A percentile compares a stretch with the other conserved stretches of the same genome.
phyloP scores from a whole-genome alignment of 1,140 invertebrate species.

The Hermetia illucens region DNA sequence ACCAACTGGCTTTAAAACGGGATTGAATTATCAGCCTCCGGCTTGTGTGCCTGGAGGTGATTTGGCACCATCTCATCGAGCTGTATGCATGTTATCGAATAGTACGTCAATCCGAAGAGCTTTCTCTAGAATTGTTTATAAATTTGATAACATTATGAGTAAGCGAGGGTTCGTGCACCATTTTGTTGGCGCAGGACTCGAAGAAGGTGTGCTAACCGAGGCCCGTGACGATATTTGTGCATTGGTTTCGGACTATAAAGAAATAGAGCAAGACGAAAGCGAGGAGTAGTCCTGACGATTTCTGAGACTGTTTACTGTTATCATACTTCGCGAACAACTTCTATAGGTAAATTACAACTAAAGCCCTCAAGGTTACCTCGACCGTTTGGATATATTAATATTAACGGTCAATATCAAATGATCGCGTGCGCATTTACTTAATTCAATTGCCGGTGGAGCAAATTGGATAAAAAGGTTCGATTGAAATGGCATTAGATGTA shows the following conservation, averaged over 20 bases:
- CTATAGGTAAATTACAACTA: too few species aligned
- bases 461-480: too few species aligned
- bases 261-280: conserved; percentile 23
- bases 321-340: too few species aligned
- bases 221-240: conserved; percentile 50
- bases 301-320: too few species aligned
- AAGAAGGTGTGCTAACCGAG: conserved; percentile 45
- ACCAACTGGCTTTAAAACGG: conserved; percentile 54
- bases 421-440: too few species aligned
- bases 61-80: conserved; percentile 40
- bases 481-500: too few species aligned
- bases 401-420: too few species aligned
- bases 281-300: too few species aligned
- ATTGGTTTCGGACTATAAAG: conserved; percentile 41
- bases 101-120: conserved; percentile 35
- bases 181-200: conserved; percentile 54
- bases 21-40: conserved; percentile 53
- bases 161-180: conserved; percentile 25
- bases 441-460: too few species aligned
- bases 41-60: conserved; percentile 54
- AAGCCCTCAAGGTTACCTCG: too few species aligned
- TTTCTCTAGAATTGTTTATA: conserved; percentile 21
- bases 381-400: not conserved
- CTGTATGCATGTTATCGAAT: conserved; percentile 23
- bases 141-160: conserved; percentile 21